Percentiles rank a stretch among this genome's conserved stretches.
Conservation (phyloP, 2,797 vertebrate genomes). For the Hydrophis major region DNA sequence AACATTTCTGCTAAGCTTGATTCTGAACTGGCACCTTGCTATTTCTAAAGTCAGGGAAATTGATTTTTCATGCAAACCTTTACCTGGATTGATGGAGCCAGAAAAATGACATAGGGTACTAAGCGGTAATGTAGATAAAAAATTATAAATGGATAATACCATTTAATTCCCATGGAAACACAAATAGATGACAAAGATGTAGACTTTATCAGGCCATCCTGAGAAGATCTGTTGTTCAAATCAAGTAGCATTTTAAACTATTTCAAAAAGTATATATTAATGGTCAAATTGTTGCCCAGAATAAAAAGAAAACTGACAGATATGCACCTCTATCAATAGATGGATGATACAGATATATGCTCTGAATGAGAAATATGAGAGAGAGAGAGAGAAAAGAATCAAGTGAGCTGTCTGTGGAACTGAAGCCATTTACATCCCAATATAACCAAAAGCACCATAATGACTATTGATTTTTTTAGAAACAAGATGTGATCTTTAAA, state of each 20-base stretch:
- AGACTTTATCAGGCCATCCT: background rate
- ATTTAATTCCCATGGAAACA: background rate
- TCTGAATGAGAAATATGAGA: background rate
- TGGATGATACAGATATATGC: background rate
- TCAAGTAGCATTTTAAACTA: background rate
- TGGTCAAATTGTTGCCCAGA: background rate
- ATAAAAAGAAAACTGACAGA: background rate
- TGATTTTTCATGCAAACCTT: background rate
- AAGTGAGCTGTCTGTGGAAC: conserved; percentile 15
- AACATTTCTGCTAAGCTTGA: background rate
- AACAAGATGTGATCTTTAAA: conserved; percentile 17
- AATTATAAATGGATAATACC: background rate
- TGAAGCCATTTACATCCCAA: conserved; percentile 19
- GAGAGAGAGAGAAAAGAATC: background rate
- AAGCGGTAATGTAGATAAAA: background rate
- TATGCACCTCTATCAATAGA: background rate
- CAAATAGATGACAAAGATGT: background rate
- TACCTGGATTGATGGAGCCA: background rate
- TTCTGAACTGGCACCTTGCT: background rate
- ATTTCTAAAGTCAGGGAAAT: background rate
- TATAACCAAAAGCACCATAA: conserved; percentile 15
- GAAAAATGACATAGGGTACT: background rate
- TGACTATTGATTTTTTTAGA: conserved; percentile 31
- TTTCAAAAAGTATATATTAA: background rate
- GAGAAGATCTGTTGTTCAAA: background rate